Base-by-base conservation (phyloP, 1,140 invertebrate genomes). In the Drosophila nannoptera region DNA sequence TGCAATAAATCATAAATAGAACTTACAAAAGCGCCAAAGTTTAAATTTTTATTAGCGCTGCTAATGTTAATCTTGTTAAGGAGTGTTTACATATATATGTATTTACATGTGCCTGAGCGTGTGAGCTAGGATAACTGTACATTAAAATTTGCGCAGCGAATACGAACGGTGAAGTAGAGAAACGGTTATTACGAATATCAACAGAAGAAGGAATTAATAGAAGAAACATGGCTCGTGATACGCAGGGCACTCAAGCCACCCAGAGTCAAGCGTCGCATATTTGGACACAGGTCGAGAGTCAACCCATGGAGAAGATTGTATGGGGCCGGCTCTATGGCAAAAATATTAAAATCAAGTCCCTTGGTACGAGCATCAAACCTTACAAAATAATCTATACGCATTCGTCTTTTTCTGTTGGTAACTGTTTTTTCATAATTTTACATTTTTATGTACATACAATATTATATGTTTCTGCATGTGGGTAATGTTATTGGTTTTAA, bases 261-360 rank as follows among this genome's bases (percentile, higher is more conserved):
- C 88, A 89, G 48, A 89, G 87, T 29, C 88, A 89, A 49, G 69
- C 75, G 4, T 89, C 88, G 7, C 78, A 88, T 16, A 83, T 89
- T 60, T 89, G 88, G 88, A 82, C 77, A 0, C 75, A 87, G 32
- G 72, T 89, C 38, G 88, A 89, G 40, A 88, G 86, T 33, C 88
- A 89, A 36, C 88, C 88, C 0, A 89, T 89, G 65, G 88, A 89
- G 35, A 87, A 68, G 38, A 83, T 89, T 7, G 78, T 89, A 9
- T 89, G 88, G 88, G 88, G 88, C 36, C 63, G 88, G 35, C 62
- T 89, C 6, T 89, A 89, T 65, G 88, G 86, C 32, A 89, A 89
- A 35, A 89, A 88, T 46, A 88, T 88, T 4, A 87, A 86, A 70
- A 77, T 89, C 33, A 89, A 89, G 67, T 88, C 88, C 38, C 70